phyloP scores from a whole-genome alignment of 2,797 vertebrate species.

The Columba guinea region DNA sequence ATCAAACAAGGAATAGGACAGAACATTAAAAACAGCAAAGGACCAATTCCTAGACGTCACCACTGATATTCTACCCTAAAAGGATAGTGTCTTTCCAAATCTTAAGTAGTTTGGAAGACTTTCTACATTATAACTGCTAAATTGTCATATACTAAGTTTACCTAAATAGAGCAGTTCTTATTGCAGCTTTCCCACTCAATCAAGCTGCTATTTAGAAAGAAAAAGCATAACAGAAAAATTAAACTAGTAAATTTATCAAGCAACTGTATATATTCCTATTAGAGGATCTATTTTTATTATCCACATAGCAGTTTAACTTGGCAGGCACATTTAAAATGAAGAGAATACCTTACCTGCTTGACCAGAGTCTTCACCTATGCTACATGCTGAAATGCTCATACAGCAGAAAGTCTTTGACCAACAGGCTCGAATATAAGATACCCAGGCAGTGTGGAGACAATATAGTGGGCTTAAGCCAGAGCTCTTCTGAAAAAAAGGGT shows the following conservation, averaged over 20 bases:
- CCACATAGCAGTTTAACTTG: neutral
- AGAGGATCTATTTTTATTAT: neutral
- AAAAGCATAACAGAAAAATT: neutral
- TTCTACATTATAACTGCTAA: neutral
- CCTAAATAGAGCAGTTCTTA: neutral
- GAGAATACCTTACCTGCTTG: neutral
- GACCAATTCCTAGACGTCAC: neutral
- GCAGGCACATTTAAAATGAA: neutral
- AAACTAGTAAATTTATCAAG: neutral
- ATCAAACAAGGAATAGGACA: neutral
- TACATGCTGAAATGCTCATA: neutral
- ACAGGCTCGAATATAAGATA: neutral
- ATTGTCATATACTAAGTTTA: neutral
- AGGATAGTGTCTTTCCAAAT: neutral
- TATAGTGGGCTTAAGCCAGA: neutral
- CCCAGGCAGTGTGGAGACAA: neutral
- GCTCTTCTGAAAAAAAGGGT: neutral
- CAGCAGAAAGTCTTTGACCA: neutral
- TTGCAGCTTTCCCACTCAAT: neutral
- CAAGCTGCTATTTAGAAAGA: neutral
- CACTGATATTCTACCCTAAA: neutral
- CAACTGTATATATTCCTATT: neutral
- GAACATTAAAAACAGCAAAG: neutral
- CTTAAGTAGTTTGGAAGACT: neutral
- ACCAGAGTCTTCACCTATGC: accelerated